These are phyloP conservation scores for Heteromyza rotundicornis DNA, from an alignment of 2,888 invertebrate species.

Conservation along the genomic window DNA sequence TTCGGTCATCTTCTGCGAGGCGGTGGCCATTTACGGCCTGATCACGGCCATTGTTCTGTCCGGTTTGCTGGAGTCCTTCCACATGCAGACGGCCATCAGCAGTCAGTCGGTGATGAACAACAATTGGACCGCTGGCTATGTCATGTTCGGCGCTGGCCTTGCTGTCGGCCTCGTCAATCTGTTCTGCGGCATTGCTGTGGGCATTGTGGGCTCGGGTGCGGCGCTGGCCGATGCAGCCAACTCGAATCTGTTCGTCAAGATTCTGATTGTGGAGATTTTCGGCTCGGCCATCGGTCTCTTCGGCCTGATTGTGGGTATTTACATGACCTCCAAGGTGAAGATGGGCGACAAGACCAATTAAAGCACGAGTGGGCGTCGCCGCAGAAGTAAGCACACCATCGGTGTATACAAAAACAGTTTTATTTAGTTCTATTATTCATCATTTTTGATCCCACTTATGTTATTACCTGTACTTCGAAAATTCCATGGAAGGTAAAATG, in stretches of 20 bases:
- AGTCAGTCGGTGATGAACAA: conserved; percentile 63
- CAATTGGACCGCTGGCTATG: conserved; percentile 87
- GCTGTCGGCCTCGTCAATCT: conserved; percentile 95
- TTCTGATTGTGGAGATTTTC: conserved; percentile 98
- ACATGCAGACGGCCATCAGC: conserved; percentile 44
- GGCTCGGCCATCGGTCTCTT: conserved; percentile 99
- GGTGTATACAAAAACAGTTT: too few species aligned
- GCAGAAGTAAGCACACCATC: conserved; percentile 17
- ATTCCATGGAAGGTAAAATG: too few species aligned
- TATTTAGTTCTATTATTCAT: too few species aligned
- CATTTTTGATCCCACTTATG: too few species aligned
- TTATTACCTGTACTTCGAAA: too few species aligned
- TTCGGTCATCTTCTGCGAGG: conserved; percentile 99
- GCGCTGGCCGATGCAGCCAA: conserved; percentile 98
- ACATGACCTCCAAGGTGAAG: conserved; percentile 84
- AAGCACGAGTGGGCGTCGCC: conserved; percentile 20
- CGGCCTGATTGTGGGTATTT: conserved; percentile 97
- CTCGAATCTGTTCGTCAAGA: conserved; percentile 94
- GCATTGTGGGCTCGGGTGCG: conserved; percentile 98
- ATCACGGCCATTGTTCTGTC: conserved; percentile 98
- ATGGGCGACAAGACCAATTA: conserved; percentile 74
- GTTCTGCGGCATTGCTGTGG: conserved; percentile 90
- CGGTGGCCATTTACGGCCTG: conserved; percentile 98
- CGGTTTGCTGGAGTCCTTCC: conserved; percentile 73
- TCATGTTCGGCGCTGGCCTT: conserved; percentile 95